Base-by-base conservation (phyloP, 2,797 vertebrate genomes). In the Potorous gilbertii region DNA sequence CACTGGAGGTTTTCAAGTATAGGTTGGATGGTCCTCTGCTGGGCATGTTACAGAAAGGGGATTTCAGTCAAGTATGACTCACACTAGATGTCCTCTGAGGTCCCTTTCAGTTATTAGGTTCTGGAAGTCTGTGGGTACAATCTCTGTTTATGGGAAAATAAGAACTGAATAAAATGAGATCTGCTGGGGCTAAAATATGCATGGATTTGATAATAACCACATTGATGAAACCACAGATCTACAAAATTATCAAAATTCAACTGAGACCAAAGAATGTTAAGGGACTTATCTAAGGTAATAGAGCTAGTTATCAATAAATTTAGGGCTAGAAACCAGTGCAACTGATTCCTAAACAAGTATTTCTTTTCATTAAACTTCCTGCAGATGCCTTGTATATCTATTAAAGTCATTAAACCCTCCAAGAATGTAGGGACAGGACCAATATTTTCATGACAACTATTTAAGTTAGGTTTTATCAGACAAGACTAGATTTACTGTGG, bases 311-410 rank as follows among this genome's bases (percentile, higher is more conserved):
- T 54, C 56, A 46, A 54, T 24, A 29, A 28, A 14, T 0, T 0
- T 1, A 46, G 74, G 28, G n/a, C 46, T 13, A 29, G n/a, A 21
- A 16, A 11, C 1, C 0, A 1, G 54, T 9, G 24, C 3, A 31
- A 6, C 1, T 9, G 16, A 14, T 2, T 24, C 0, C 28, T 92
- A 10, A 81, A 81, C 12, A n/a, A 81, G n/a, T 21, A 46, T 81
- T 46, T 81, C 21, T 81, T 81, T 81, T 40, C 74, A 81, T 81
- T 46, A 81, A 24, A 81, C 74, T 16, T n/a, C 34, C 54, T 91
- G 21, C 40, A 13, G 40, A 56, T 31, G 12, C 8, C 1, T 29
- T 0, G 28, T 5, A 4, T 14, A 14, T 16, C 29, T 1, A 13
- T 29, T 81, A 81, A 46, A 46, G 50, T 57, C 54, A 55, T 54